Conservation (phyloP, 2,888 invertebrate species). For the Acanthosepion esculentum region DNA sequence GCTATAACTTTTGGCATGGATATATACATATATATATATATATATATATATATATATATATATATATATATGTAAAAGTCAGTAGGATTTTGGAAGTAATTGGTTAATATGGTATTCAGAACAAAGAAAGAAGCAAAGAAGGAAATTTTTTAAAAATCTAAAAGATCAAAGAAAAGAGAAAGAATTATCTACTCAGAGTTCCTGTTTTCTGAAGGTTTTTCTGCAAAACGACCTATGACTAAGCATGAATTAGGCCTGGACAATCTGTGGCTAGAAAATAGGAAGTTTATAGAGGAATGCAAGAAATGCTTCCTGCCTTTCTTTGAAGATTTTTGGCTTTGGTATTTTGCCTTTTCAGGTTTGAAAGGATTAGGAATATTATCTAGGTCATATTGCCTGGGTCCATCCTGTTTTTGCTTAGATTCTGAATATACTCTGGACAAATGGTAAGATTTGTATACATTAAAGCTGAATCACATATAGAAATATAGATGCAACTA, state of each 20-base stretch:
- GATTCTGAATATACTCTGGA: too few relatives aligned
- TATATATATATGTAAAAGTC: too few relatives aligned
- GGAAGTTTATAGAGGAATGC: not conserved
- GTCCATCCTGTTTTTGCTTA: not conserved
- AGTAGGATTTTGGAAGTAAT: not conserved
- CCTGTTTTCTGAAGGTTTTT: not conserved
- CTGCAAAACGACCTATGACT: not conserved
- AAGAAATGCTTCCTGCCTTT: not conserved
- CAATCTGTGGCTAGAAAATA: not conserved
- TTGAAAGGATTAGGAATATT: not conserved
- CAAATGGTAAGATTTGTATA: too few relatives aligned
- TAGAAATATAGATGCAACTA: not conserved
- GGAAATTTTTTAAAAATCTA: not conserved
- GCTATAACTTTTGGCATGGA: not conserved
- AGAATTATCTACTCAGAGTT: not conserved
- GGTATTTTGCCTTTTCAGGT: constrained; percentile 1
- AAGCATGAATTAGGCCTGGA: not conserved
- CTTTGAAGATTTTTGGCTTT: not conserved
- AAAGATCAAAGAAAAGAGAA: not conserved
- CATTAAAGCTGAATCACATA: not conserved
- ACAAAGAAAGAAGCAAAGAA: not conserved
- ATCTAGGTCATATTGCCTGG: not conserved
- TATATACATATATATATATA: too few relatives aligned
- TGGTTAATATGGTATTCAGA: not conserved
- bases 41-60: too few relatives aligned